Evolutionary conservation across 2,113 vertebrate genomes (phyloP).

Genomic region (Microtus oregoni): DNA sequence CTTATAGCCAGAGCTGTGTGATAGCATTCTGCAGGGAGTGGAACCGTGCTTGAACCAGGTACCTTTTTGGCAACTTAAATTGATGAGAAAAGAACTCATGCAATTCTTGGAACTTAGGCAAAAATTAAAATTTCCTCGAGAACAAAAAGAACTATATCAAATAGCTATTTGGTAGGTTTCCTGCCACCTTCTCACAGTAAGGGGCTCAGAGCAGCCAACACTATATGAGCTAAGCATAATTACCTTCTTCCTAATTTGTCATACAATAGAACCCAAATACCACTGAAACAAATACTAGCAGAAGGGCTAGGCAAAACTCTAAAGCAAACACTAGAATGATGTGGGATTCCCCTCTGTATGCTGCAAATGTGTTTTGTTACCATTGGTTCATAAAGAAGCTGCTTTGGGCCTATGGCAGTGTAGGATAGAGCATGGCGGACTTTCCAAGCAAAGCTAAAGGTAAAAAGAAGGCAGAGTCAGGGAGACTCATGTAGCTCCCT

Average conservation of each 20-base stretch:
- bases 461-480: too few species aligned
- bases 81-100: conserved; percentile 4
- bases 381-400: too few species aligned
- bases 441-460: too few species aligned
- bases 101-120: conserved; percentile 10
- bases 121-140: conserved; percentile 12
- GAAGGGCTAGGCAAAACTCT: background rate
- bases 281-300: background rate
- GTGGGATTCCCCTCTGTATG: too few species aligned
- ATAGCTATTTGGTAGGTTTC: background rate
- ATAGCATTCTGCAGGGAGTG: background rate
- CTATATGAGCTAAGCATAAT: background rate
- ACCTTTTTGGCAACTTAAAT: conserved; percentile 18
- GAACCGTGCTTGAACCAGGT: background rate
- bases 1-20: background rate
- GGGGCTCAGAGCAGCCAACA: background rate
- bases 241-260: background rate
- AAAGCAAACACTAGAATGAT: background rate
- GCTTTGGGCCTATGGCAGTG: too few species aligned
- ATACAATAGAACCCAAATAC: background rate
- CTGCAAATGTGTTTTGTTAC: too few species aligned
- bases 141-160: background rate
- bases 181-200: background rate
- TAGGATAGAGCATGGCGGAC: too few species aligned
- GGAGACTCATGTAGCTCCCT: too few species aligned